Percentiles rank a stretch among this genome's conserved stretches.
These are phyloP conservation scores for Steinernema feltiae DNA, from an alignment of 1,140 invertebrate species.

Conservation along the genomic window DNA sequence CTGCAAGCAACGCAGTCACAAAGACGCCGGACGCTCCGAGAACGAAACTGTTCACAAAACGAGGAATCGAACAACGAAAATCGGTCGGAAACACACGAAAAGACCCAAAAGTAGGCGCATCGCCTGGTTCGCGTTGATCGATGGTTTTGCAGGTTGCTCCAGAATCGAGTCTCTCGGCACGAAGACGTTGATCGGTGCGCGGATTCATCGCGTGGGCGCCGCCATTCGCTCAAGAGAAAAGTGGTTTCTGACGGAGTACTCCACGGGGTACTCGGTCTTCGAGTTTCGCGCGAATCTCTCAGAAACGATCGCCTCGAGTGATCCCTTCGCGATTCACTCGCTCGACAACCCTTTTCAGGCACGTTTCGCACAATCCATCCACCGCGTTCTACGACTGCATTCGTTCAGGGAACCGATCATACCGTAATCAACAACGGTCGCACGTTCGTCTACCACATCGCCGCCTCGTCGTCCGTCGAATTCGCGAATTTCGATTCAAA, in stretches of 20 bases:
- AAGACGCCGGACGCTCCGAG: neutral
- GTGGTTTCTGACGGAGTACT: slow-evolving; percentile 38
- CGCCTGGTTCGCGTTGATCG: neutral
- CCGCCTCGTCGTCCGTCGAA: slow-evolving; percentile 20
- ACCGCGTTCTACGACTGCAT: slow-evolving; percentile 9
- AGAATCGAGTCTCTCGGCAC: neutral
- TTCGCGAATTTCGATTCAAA: slow-evolving; percentile 23
- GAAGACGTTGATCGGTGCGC: neutral
- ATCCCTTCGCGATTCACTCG: neutral
- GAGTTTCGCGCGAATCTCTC: neutral
- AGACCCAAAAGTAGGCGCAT: neutral
- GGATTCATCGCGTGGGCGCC: slow-evolving; percentile 19
- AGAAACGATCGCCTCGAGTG: neutral
- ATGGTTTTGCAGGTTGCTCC: neutral
- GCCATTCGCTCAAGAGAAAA: slow-evolving; percentile 22
- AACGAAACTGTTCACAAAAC: slow-evolving; percentile 17
- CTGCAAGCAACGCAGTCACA: neutral
- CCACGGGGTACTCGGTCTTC: slow-evolving; percentile 20
- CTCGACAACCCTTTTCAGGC: slow-evolving; percentile 26
- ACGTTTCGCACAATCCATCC: slow-evolving; percentile 26
- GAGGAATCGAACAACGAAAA: slow-evolving; percentile 19
- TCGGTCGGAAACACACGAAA: slow-evolving; percentile 23
- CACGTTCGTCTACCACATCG: slow-evolving; percentile 32
- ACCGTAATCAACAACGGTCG: slow-evolving; percentile 19
- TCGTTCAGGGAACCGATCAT: slow-evolving; percentile 33